These are phyloP conservation scores for Phalacrocorax pelagicus DNA, from an alignment of 2,113 vertebrate genomes.

Conservation along the genomic window DNA sequence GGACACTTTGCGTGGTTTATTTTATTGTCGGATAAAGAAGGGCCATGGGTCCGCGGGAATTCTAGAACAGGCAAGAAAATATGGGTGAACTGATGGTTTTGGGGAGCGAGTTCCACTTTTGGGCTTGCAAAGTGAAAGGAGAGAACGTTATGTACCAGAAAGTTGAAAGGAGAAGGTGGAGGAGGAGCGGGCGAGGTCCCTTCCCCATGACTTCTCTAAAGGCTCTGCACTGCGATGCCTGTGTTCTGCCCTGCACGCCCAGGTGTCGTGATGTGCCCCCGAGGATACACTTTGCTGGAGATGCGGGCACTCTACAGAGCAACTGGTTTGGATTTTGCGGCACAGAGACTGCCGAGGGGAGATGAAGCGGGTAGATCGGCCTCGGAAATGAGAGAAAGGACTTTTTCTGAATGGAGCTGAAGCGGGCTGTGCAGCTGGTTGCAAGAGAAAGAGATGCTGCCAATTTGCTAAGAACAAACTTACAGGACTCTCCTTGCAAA, in stretches of 20 bases:
- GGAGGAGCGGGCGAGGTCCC: neutral
- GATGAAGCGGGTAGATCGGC: neutral
- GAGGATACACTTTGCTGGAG: neutral
- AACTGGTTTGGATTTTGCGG: neutral
- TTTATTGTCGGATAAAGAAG: neutral
- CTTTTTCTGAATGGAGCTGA: neutral
- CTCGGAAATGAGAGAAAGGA: neutral
- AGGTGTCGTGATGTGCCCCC: fast-evolving
- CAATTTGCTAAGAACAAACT: neutral
- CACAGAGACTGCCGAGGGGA: neutral
- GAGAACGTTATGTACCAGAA: neutral
- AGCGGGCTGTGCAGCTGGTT: neutral
- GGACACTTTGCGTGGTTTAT: neutral
- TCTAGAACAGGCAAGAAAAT: neutral
- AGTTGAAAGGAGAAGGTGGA: neutral
- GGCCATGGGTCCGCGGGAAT: neutral
- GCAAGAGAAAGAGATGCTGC: neutral
- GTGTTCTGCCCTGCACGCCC: fast-evolving
- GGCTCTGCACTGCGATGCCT: neutral
- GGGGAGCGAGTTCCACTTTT: neutral
- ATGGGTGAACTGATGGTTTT: neutral
- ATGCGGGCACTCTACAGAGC: neutral
- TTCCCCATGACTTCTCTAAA: neutral
- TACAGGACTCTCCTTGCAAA: neutral
- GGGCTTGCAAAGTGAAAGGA: neutral